Conservation (phyloP, 2,888 invertebrate species). For the Drosophila peninsularis region DNA sequence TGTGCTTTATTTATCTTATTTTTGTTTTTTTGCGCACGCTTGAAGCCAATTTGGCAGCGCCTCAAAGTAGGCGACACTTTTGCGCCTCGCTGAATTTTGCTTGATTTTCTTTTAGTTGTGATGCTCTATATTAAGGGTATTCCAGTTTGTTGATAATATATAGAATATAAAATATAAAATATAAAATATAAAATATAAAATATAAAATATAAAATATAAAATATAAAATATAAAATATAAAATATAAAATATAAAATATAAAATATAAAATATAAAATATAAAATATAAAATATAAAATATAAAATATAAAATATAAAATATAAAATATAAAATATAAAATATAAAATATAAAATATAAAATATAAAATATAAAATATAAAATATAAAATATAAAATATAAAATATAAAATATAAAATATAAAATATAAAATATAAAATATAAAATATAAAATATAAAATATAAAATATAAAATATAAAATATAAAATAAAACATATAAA, state of each 20-base stretch:
- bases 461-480: too few relatives aligned
- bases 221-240: too few relatives aligned
- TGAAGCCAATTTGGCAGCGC: constrained; percentile 54
- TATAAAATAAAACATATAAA: too few relatives aligned
- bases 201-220: too few relatives aligned
- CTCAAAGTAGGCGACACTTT: constrained; percentile 58
- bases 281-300: background rate
- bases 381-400: too few relatives aligned
- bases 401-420: too few relatives aligned
- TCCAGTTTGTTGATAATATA: background rate
- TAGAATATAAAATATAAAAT: background rate
- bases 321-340: background rate
- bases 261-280: too few relatives aligned
- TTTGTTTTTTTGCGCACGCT: constrained; percentile 3
- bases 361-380: background rate
- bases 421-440: too few relatives aligned
- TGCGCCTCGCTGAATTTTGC: constrained; percentile 30
- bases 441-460: too few relatives aligned
- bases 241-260: too few relatives aligned
- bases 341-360: background rate
- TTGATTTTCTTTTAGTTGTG: constrained; percentile 2
- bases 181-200: too few relatives aligned
- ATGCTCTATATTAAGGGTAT: background rate
- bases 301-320: background rate
- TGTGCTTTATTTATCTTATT: constrained; percentile 3